Base-by-base conservation (phyloP, 2,888 invertebrate genomes). In the Eupeodes latifasciatus region DNA sequence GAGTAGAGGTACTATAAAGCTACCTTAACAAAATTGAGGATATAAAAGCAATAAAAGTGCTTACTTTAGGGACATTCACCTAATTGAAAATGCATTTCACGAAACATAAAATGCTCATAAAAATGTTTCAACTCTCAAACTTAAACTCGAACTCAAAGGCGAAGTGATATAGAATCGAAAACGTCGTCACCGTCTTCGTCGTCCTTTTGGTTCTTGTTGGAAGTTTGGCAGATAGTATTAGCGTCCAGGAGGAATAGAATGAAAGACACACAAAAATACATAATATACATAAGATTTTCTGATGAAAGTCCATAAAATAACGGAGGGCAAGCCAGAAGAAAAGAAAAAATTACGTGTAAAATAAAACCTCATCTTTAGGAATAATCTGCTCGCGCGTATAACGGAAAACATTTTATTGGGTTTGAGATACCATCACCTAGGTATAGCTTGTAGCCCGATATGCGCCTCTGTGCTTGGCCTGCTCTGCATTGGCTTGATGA, bases 1-100 rank as follows among this genome's bases (percentile, higher is more conserved):
- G 27, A 27, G 40, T 40, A 40, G 9, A 9, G 36, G 36, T 36
- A 36, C 5, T 36, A 36, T 16, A 69, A 64, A 82, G 69, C 51
- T 51, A 83, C 61, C 79, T 80, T 69, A 78, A 81, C 81, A 74
- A 81, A 74, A 64, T 88, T 69, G 78, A 81, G 67, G 81, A 88
- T 64, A 77, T 77, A 69, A 85, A 81, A 81, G 74, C 84, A 57
- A 88, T 85, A 88, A 85, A 84, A 88, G 81, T 59, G 64, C 61
- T 88, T 74, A 81, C 85, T 53, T 67, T 14, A 67, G 81, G 88
- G 88, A 85, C 81, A 88, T 78, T 76, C 81, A 77, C 85, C 85
- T 88, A 85, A 88, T 88, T 88, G 88, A 88, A 88, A 88, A 88
- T 88, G 85, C 88, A 88, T 88, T 88, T 85, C 85, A 81, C 74